phyloP scores from a whole-genome alignment of 2,888 invertebrate species.

The Ophion slaviceki region DNA sequence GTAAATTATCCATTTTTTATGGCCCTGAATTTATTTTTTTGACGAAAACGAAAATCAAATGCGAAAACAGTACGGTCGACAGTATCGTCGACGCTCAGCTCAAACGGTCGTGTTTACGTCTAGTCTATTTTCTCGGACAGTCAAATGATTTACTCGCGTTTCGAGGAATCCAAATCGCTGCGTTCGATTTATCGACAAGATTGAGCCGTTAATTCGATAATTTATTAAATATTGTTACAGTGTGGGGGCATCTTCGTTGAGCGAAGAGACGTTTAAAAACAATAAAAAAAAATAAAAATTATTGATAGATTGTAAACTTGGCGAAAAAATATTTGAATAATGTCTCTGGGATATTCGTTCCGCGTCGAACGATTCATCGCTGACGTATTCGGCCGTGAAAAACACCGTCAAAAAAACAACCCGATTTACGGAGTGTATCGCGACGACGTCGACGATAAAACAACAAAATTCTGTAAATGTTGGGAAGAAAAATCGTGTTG shows the following conservation, averaged over 20 bases:
- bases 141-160: background rate
- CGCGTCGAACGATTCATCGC: background rate
- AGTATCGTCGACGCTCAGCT: slow-evolving; percentile 32
- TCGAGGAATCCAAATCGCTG: background rate
- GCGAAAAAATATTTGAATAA: background rate
- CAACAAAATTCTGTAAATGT: background rate
- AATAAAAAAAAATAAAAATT: too few species aligned
- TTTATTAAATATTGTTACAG: background rate
- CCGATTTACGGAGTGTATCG: background rate
- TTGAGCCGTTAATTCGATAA: background rate
- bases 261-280: background rate
- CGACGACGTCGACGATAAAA: background rate
- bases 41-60: too few species aligned
- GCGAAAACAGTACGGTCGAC: background rate
- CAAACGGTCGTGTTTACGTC: slow-evolving; percentile 27
- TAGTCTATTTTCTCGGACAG: background rate
- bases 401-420: slow-evolving; percentile 6
- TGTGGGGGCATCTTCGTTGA: slow-evolving; percentile 13
- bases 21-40: too few species aligned
- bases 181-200: background rate
- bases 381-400: background rate
- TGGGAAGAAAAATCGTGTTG: slow-evolving; percentile 52
- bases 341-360: slow-evolving; percentile 30
- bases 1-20: too few species aligned
- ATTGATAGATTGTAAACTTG: background rate